A percentile compares a stretch with the other conserved stretches of the same genome.
These are phyloP conservation scores for Mormyrus proboscirostris DNA, from an alignment of 2,797 vertebrate genomes.

Conservation along the genomic window DNA sequence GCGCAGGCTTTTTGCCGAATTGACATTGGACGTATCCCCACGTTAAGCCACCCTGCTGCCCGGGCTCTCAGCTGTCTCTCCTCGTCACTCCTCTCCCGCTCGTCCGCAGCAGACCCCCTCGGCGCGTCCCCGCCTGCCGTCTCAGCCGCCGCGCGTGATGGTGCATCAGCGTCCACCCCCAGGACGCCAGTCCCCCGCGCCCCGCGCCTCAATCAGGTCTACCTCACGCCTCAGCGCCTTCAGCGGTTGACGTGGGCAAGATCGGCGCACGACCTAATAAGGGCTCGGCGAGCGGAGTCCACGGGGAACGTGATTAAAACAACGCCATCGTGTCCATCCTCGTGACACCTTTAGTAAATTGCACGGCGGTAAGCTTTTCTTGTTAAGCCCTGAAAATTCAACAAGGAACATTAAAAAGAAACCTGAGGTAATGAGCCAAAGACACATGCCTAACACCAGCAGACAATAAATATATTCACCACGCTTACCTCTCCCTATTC, in stretches of 20 bases:
- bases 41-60: background rate
- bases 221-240: background rate
- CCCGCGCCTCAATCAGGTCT: background rate
- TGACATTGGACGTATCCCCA: background rate
- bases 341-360: background rate
- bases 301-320: background rate
- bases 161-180: background rate
- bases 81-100: background rate
- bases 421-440: conserved; percentile 7
- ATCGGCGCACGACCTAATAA: background rate
- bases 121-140: background rate
- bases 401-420: background rate
- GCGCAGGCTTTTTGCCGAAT: background rate
- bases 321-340: background rate
- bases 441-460: conserved; percentile 2
- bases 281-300: background rate
- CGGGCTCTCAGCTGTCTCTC: background rate
- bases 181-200: background rate
- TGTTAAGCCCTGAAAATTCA: background rate
- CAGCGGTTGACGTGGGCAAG: background rate
- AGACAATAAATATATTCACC: background rate
- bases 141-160: background rate
- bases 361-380: background rate
- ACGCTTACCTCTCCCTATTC: background rate
- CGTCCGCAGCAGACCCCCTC: background rate